Evolutionary conservation across 2,113 vertebrate species (phyloP).

Genomic region (Lepidiolamprologus cunningtoni): DNA sequence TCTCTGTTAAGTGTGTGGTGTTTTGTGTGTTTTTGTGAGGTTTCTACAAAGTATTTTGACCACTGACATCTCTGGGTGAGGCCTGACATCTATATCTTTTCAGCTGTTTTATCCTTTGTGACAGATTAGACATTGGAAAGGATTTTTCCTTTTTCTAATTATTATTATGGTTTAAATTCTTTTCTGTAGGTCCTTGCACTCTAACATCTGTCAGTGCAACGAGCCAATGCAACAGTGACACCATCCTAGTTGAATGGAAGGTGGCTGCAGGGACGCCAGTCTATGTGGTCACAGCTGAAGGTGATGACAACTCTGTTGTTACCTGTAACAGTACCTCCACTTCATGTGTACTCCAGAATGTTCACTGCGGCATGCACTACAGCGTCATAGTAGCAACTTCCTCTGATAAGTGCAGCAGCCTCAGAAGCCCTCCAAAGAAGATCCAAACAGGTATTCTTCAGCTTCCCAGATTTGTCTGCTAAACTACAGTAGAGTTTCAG

Average conservation of each 20-base stretch:
- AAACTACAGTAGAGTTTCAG: not conserved
- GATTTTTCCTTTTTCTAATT: not conserved
- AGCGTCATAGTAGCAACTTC: slow-evolving; percentile 64
- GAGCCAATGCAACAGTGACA: slow-evolving; percentile 53
- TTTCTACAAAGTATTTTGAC: not conserved
- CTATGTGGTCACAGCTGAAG: slow-evolving; percentile 67
- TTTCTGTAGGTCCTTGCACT: slow-evolving; percentile 64
- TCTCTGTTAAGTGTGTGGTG: not conserved
- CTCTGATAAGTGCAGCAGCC: slow-evolving; percentile 70
- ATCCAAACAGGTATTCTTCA: slow-evolving; percentile 60
- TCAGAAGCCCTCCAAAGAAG: slow-evolving; percentile 61
- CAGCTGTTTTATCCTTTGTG: not conserved
- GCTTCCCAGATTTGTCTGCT: not conserved
- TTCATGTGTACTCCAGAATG: slow-evolving; percentile 49
- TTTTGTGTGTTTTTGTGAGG: not conserved
- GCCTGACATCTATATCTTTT: not conserved
- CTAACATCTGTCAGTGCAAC: slow-evolving; percentile 39
- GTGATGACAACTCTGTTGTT: slow-evolving; percentile 34
- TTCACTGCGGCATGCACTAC: slow-evolving; percentile 62
- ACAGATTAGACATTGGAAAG: not conserved
- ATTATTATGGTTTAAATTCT: not conserved
- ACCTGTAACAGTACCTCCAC: slow-evolving; percentile 59
- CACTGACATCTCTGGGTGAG: not conserved
- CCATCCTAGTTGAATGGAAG: slow-evolving; percentile 64
- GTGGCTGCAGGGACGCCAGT: not conserved